A percentile compares a stretch with the other conserved stretches of the same genome.
Evolutionary conservation across 2,113 vertebrate genomes (phyloP).

Genomic region (Dascyllus trimaculatus): DNA sequence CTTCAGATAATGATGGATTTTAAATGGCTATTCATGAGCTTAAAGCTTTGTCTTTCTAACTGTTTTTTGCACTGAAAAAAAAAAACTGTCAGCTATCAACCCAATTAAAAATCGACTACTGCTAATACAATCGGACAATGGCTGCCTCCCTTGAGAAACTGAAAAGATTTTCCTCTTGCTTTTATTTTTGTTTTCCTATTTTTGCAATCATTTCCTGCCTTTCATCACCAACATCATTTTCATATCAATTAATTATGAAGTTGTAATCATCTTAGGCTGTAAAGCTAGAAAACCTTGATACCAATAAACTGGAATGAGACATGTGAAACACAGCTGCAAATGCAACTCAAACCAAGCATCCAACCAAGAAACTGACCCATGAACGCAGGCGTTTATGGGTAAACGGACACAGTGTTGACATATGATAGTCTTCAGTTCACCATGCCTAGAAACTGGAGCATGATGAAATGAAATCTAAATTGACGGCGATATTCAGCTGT

Average conservation of each 20-base stretch:
- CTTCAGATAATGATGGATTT: not conserved
- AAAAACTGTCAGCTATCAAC: constrained; percentile 31
- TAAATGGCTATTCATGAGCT: not conserved
- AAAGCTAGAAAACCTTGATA: not conserved
- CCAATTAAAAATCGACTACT: constrained; percentile 32
- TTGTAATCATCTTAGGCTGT: constrained; percentile 27
- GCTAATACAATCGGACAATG: constrained; percentile 40
- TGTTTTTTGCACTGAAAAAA: not conserved
- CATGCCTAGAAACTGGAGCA: constrained; percentile 11
- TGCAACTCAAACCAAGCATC: not conserved
- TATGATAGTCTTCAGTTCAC: not conserved
- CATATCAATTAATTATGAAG: constrained; percentile 8
- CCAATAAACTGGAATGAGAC: not conserved
- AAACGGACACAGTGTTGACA: not conserved
- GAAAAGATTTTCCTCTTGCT: constrained; percentile 11
- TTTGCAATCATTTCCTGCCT: not conserved
- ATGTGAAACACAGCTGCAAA: constrained; percentile 1
- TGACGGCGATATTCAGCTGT: not conserved
- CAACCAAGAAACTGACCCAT: not conserved
- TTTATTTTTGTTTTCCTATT: constrained; percentile 3
- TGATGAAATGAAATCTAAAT: constrained; percentile 20
- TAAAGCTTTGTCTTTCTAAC: not conserved
- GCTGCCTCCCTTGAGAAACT: constrained; percentile 11
- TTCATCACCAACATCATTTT: constrained; percentile 30
- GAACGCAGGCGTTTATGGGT: not conserved